Evolutionary conservation across 1,140 invertebrate species (phyloP).

Genomic region (Pseudomyrmex gracilis): DNA sequence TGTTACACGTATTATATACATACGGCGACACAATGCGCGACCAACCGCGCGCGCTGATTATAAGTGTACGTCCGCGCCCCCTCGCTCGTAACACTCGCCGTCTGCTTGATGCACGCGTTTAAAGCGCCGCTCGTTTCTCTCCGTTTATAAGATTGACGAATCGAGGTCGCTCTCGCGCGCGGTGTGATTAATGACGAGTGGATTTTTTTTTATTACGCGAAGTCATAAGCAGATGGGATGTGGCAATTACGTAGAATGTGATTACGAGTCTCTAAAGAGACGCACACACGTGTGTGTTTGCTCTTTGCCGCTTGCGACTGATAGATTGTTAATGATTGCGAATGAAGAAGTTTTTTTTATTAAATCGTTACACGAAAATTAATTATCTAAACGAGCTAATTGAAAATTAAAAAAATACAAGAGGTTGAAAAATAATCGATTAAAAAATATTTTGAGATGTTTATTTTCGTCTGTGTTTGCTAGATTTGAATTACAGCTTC

Average conservation of each 20-base stretch:
- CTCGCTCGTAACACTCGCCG: not conserved
- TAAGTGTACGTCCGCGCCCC: not conserved
- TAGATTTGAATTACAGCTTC: no score
- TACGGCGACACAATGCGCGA: slow-evolving; percentile 3
- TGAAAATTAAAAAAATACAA: no score
- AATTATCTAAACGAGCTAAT: no score
- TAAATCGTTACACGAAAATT: no score
- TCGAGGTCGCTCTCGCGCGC: slow-evolving; percentile 25
- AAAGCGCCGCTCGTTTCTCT: not conserved
- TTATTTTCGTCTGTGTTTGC: no score
- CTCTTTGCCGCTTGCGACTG: not conserved
- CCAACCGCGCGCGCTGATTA: slow-evolving; percentile 2
- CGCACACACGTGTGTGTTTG: not conserved
- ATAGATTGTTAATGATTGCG: no score
- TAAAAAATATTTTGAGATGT: no score
- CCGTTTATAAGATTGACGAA: slow-evolving; percentile 15
- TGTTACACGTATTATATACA: not conserved
- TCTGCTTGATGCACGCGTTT: no score
- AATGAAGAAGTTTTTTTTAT: no score
- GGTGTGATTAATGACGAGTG: slow-evolving; percentile 32
- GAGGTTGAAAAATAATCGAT: no score
- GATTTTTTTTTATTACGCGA: not conserved
- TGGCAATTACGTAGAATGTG: slow-evolving; percentile 10
- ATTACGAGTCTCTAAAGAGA: not conserved
- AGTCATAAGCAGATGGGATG: not conserved